Conservation (phyloP, 2,797 vertebrate species). For the Anniella stebbinsi region DNA sequence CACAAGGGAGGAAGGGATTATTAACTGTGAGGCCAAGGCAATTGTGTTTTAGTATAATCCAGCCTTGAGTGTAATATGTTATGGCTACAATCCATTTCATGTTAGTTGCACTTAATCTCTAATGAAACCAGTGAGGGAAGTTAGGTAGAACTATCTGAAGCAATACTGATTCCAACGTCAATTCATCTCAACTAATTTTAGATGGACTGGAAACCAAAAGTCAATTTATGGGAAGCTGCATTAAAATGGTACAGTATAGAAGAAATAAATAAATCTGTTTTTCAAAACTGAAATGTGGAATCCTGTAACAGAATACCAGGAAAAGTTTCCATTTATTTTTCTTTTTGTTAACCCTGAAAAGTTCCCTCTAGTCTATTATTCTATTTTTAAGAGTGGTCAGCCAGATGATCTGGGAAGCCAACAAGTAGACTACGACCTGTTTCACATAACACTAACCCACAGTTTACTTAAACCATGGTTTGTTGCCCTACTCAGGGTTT, state of each 20-base stretch:
- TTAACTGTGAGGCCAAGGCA: neutral
- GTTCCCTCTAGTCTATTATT: too few species aligned
- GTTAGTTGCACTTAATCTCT: neutral
- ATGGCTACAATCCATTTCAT: neutral
- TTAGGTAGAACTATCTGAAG: neutral
- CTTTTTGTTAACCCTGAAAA: neutral
- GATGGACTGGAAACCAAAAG: neutral
- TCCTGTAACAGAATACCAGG: neutral
- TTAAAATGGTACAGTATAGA: neutral
- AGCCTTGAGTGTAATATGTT: neutral
- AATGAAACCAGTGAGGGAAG: neutral
- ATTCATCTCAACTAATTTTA: neutral
- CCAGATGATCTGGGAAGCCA: too few species aligned
- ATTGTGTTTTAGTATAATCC: neutral
- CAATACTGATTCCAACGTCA: neutral
- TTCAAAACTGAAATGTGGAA: neutral
- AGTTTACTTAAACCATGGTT: too few species aligned
- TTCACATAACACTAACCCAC: too few species aligned
- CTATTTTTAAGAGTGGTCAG: too few species aligned
- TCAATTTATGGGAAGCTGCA: neutral
- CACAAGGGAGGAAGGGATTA: neutral
- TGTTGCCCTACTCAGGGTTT: neutral
- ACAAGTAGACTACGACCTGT: too few species aligned
- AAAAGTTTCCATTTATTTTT: neutral
- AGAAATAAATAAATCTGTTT: neutral